Base-by-base conservation (phyloP, 2,888 invertebrate species). In the Sarcophaga rosellei region DNA sequence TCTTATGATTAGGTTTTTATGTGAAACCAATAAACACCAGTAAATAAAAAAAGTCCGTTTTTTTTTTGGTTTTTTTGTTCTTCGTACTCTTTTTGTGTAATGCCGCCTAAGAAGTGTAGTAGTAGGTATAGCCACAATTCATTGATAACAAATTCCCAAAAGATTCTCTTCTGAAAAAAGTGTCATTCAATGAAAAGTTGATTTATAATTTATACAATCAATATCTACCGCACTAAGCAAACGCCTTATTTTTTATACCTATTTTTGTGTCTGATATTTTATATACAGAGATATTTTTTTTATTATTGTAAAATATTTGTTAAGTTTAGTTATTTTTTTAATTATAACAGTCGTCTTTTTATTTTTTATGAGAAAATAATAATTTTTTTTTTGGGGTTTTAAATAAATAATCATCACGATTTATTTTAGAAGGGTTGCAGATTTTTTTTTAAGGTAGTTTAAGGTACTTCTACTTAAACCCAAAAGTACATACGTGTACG, bases 361-460 rank as follows among this genome's bases (percentile, higher is more conserved):
- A n/a, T n/a, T n/a, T n/a, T 77, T 76, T 72, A 76, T 80, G 72
- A 53, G 66, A 80, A 75, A 84, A 70, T 76, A 81, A 72, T 80
- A 75, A 75, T 80, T 72, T 73, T 76, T 76, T 75, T 65, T 21
- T 69, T 68, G 66, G 12, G 23, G 25, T 62, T 78, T 62, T 25
- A 10, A 62, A 59, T 47, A 63, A 76, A 77, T 44, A 47, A 15
- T 35, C 47, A 76, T 53, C 15, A 35, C 2, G 8, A 66, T 66
- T 70, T 75, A 75, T 6, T 20, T 12, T 35, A n/a, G 44, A 62
- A 62, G 86, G 86, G 83, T 84, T 86, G 86, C 76, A 83, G 74
- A 35, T 35, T 74, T 79, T 74, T 79, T 53, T 23, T 35, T 59
- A 25, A 66, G 25, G 63, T 23, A 63, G 25, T 75, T 20, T 61